Evolutionary conservation across 2,113 vertebrate genomes (phyloP).

Genomic region (Callaeas wilsoni): DNA sequence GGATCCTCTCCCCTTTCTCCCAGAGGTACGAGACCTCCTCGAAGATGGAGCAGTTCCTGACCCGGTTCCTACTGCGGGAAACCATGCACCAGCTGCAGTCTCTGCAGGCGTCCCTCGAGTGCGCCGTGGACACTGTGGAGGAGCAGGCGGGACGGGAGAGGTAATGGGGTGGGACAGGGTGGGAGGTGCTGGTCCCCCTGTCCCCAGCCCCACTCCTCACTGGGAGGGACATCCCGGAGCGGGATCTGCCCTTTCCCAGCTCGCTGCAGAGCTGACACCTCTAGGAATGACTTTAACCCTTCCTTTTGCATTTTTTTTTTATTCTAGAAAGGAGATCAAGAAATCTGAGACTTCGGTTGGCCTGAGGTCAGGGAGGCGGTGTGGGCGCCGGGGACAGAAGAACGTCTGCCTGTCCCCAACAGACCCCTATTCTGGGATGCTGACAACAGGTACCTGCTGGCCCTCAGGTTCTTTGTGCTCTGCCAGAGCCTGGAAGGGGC

Average conservation of each 20-base stretch:
- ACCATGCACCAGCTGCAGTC: conserved; percentile 91
- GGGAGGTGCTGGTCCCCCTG: rapidly evolving
- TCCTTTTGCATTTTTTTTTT: neutral
- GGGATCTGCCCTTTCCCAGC: neutral
- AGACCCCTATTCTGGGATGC: conserved; percentile 77
- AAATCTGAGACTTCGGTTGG: conserved; percentile 49
- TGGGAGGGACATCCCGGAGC: neutral
- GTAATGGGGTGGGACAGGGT: conserved; percentile 29
- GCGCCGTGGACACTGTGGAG: conserved; percentile 90
- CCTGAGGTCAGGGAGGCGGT: conserved; percentile 65
- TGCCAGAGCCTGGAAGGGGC: neutral
- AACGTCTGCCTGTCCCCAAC: conserved; percentile 77
- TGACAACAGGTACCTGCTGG: conserved; percentile 76
- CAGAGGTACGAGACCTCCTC: conserved; percentile 92
- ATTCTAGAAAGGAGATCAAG: conserved; percentile 74
- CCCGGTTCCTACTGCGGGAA: conserved; percentile 91
- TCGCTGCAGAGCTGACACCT: rapidly evolving
- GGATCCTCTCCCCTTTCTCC: neutral
- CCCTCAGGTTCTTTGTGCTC: neutral
- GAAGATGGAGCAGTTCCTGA: conserved; percentile 94
- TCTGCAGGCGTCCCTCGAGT: conserved; percentile 90
- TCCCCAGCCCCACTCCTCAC: rapidly evolving
- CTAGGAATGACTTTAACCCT: neutral
- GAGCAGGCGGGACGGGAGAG: conserved; percentile 80
- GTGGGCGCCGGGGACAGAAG: conserved; percentile 80